A percentile compares a stretch with the other conserved stretches of the same genome.
Conservation (phyloP, 2,888 invertebrate species). For the Ennomos quercinarius region DNA sequence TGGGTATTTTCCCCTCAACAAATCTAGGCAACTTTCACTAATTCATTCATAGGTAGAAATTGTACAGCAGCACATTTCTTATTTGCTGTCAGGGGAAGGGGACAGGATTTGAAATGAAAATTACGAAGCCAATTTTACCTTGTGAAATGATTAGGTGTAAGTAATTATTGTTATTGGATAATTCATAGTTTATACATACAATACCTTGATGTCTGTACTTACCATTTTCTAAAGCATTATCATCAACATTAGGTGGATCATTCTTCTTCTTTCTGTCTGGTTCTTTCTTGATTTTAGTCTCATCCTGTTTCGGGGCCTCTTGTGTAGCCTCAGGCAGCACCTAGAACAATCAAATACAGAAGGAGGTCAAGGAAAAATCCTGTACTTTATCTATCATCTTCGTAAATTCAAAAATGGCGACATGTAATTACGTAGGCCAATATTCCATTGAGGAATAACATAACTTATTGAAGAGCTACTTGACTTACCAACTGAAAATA, state of each 20-base stretch:
- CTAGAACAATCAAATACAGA: constrained; percentile 48
- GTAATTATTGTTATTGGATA: too few species aligned
- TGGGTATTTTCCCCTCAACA: too few species aligned
- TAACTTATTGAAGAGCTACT: constrained; percentile 8
- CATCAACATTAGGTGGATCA: constrained; percentile 60
- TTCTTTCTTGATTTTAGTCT: constrained; percentile 51
- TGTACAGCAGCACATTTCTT: too few species aligned
- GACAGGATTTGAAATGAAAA: too few species aligned
- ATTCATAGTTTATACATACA: constrained; percentile 4
- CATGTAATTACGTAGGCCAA: constrained; percentile 40
- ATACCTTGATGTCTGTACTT: constrained; percentile 35
- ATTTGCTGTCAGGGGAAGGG: too few species aligned
- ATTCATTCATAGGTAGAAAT: too few species aligned
- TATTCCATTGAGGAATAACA: constrained; percentile 26
- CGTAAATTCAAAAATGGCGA: constrained; percentile 58
- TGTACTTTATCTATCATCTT: constrained; percentile 39
- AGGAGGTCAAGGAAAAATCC: constrained; percentile 48
- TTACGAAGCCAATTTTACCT: too few species aligned
- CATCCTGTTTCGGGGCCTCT: constrained; percentile 52
- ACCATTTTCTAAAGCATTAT: constrained; percentile 73
- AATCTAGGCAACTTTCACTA: too few species aligned
- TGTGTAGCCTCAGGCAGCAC: constrained; percentile 49
- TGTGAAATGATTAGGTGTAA: too few species aligned
- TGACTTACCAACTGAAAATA: neutral
- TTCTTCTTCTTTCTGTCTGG: constrained; percentile 61